Percentiles rank a stretch among this genome's conserved stretches.
phyloP scores from a whole-genome alignment of 2,113 vertebrate genomes.

The Vulpes lagopus region DNA sequence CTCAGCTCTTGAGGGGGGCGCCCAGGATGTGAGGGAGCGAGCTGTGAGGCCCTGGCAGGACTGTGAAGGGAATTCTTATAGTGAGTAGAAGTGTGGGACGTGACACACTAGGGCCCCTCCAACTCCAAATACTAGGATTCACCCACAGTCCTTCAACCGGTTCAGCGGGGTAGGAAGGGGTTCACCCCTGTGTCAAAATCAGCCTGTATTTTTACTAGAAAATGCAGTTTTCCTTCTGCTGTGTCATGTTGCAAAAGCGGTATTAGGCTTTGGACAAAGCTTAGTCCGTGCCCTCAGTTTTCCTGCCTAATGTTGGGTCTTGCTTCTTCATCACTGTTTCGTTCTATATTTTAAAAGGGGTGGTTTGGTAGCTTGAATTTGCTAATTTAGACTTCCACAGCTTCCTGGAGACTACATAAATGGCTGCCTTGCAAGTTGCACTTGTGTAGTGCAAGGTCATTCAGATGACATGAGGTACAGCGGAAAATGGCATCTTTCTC shows the following conservation, averaged over 20 bases:
- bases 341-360: neutral
- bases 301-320: neutral
- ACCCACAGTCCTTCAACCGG: too few species aligned
- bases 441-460: neutral
- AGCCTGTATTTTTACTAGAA: constrained; percentile 3
- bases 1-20: neutral
- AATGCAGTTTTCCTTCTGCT: neutral
- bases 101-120: neutral
- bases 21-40: neutral
- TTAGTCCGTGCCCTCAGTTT: neutral
- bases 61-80: neutral
- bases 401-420: constrained; percentile 54
- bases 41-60: neutral
- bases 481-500: neutral
- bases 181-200: neutral
- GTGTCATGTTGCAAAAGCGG: neutral
- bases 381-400: neutral
- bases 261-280: neutral
- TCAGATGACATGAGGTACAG: constrained; percentile 47
- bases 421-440: neutral
- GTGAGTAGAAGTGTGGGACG: neutral
- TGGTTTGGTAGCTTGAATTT: neutral
- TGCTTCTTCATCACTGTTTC: constrained; percentile 22
- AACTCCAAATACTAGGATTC: neutral
- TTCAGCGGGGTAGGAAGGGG: neutral